Evolutionary conservation across 2,888 invertebrate genomes (phyloP).

Genomic region (Chaitophorus viminalis): DNA sequence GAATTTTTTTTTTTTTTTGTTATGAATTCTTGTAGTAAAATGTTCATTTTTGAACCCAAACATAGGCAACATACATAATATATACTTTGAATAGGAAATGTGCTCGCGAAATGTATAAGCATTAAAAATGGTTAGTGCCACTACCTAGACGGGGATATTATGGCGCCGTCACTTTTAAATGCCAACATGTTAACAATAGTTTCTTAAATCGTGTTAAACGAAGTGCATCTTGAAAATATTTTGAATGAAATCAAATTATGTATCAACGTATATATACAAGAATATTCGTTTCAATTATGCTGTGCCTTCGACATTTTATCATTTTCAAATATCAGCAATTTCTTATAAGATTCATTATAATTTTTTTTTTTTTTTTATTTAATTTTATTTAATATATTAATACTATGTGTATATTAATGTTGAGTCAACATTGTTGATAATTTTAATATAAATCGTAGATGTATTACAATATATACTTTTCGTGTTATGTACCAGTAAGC

Average conservation of each 20-base stretch:
- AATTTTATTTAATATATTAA: no score
- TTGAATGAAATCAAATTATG: background rate
- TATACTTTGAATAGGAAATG: background rate
- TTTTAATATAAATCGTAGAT: no score
- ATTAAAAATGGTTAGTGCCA: background rate
- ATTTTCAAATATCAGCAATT: background rate
- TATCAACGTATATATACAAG: background rate
- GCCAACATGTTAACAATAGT: constrained; percentile 19
- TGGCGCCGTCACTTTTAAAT: constrained; percentile 49
- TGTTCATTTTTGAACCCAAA: background rate
- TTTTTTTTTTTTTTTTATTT: no score
- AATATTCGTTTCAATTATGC: background rate
- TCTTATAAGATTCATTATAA: background rate
- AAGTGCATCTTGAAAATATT: background rate
- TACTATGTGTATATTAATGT: no score
- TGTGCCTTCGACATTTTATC: background rate
- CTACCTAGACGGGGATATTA: background rate
- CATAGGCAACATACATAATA: background rate
- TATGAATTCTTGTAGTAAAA: background rate
- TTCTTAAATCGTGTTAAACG: background rate
- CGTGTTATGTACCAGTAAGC: no score
- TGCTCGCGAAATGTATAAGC: background rate
- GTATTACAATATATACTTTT: background rate
- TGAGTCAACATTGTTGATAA: no score
- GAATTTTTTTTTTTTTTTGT: background rate